phyloP scores from a whole-genome alignment of 2,888 invertebrate genomes.

The Dicroscelio sp. region DNA sequence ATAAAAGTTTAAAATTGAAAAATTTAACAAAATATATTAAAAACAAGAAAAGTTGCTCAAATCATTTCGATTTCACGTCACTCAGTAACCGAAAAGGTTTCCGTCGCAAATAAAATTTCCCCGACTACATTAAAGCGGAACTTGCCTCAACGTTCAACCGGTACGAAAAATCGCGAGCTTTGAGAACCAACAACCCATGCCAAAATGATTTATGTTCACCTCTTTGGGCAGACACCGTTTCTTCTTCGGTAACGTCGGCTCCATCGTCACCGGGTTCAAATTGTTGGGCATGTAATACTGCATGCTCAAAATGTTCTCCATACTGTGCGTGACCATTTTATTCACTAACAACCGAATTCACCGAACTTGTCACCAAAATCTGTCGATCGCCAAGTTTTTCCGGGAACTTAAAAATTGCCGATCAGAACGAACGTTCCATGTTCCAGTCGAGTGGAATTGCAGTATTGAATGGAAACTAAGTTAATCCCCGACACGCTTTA shows the following conservation, averaged over 20 bases:
- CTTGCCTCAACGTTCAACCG: neutral
- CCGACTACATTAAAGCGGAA: neutral
- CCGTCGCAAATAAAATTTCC: neutral
- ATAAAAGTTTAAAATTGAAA: too few species aligned
- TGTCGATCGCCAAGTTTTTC: too few species aligned
- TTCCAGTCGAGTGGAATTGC: neutral
- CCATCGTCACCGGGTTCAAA: slow-evolving; percentile 86
- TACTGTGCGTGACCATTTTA: slow-evolving; percentile 90
- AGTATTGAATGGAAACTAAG: neutral
- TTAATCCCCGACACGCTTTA: too few species aligned
- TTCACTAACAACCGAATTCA: neutral
- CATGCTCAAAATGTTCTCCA: slow-evolving; percentile 91
- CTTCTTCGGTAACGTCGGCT: slow-evolving; percentile 89
- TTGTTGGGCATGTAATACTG: slow-evolving; percentile 89
- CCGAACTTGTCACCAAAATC: neutral
- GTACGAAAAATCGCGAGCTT: neutral
- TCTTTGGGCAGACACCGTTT: slow-evolving; percentile 90
- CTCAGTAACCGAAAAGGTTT: too few species aligned
- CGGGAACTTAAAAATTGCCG: too few species aligned
- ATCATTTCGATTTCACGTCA: too few species aligned
- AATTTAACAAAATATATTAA: too few species aligned
- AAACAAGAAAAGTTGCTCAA: too few species aligned
- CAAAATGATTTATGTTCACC: slow-evolving; percentile 86
- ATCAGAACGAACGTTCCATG: too few species aligned
- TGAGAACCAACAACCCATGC: neutral